Evolutionary conservation across 1,140 invertebrate species (phyloP).

Genomic region (Nymphalis io): DNA sequence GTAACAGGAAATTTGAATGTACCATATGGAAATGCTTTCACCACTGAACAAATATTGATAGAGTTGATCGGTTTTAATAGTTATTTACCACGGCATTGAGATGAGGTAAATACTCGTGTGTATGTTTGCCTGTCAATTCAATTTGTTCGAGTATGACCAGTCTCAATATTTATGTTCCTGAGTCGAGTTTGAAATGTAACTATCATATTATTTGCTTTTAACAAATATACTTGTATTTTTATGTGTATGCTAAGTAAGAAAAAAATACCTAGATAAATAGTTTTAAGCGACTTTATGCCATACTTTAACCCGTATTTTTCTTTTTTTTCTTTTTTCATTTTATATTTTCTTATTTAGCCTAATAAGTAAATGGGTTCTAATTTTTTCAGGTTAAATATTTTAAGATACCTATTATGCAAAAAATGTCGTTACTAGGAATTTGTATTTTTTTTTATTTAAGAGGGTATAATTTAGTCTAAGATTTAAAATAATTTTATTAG

Average conservation of each 20-base stretch:
- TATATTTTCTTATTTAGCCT: no score
- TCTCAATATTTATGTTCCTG: slow-evolving; percentile 41
- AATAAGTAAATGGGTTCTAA: no score
- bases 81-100: slow-evolving; percentile 37
- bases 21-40: slow-evolving; percentile 15
- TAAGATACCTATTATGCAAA: no score
- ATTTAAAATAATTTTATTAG: no score
- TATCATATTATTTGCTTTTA: slow-evolving; percentile 8
- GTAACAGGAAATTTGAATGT: background rate
- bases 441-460: no score
- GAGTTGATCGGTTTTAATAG: slow-evolving; percentile 48
- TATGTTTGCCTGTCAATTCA: slow-evolving; percentile 42
- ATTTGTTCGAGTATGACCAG: slow-evolving; percentile 39
- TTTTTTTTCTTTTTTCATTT: no score
- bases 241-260: background rate
- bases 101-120: slow-evolving; percentile 42
- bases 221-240: slow-evolving; percentile 5
- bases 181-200: slow-evolving; percentile 16
- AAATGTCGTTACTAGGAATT: no score
- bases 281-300: no score
- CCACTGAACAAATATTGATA: slow-evolving; percentile 46
- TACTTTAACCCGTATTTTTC: no score
- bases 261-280: no score
- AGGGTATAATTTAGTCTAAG: no score
- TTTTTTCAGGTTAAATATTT: no score